Evolutionary conservation across 2,888 invertebrate genomes (phyloP), one percentile per base, ranked within the genome.

Genomic region (Agriopis leucophaearia): DNA sequence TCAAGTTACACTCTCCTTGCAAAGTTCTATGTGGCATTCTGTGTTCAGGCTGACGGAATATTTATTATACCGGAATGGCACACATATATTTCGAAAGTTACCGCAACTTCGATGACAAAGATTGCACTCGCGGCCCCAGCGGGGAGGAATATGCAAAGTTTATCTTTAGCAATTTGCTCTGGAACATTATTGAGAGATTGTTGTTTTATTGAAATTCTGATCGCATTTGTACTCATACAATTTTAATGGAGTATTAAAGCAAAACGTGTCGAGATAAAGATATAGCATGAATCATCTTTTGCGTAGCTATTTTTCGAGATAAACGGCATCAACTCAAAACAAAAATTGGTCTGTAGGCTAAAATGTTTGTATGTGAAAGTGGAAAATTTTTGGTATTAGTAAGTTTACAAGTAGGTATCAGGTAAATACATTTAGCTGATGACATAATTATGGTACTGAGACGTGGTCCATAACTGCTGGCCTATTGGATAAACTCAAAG

Each of bases 101-200:
- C 42, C 38, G 60, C 51, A 61, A 70, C 66, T 70, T 64, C 48
- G 66, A 66, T 70, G 70, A 70, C 70, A 66, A 66, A 70, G 66
- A 70, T 70, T 70, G 64, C 70, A 66, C 52, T 52, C 52, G 61
- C 52, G 47, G 16, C 38, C 56, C 52, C 64, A n/a, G 18, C 13
- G 56, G 55, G n/a, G 42, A 44, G 47, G 40, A 63, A 59, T 68
- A 63, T 68, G 59, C 56, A 64, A 68, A 68, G 54, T 68, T 67
- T 58, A 42, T 47, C 42, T 42, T 51, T 54, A 67, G 47, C 42
- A 51, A 57, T 45, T 56, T 44, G n/a, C 42, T 38, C 27, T 16
- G 4, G 36, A 52, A 54, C 15, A 58, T 58, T 62, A 58, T 62
- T 56, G 51, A 40, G 27, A 51, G 5, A 66, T 54, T 48, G 50